Percentiles rank a stretch among this genome's conserved stretches.
phyloP scores from a whole-genome alignment of 1,140 invertebrate genomes.

The Drosophila sulfurigaster region DNA sequence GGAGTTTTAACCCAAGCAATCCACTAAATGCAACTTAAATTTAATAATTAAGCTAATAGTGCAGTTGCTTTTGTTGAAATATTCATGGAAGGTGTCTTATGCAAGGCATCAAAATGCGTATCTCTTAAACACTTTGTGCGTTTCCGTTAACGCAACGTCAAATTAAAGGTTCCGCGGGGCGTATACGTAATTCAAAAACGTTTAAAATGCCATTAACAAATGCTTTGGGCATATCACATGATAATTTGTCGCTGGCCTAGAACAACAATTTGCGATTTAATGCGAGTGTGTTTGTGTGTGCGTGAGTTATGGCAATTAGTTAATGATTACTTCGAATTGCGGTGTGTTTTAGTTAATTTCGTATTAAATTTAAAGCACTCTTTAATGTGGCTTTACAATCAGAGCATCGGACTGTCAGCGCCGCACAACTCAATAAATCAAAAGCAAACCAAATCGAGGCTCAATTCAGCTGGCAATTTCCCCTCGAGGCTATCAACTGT shows the following conservation, averaged over 20 bases:
- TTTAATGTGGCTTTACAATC: conserved; percentile 12
- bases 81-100: neutral
- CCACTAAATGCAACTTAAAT: neutral
- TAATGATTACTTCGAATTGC: conserved; percentile 29
- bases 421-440: conserved; percentile 46
- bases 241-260: conserved; percentile 50
- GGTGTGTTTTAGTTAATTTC: neutral
- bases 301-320: conserved; percentile 40
- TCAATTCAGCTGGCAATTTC: conserved; percentile 18
- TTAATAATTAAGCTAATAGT: neutral
- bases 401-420: conserved; percentile 15
- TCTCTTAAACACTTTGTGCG: neutral
- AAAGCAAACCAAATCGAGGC: conserved; percentile 12
- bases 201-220: conserved; percentile 80
- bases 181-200: conserved; percentile 76
- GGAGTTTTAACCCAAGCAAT: conserved; percentile 1
- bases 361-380: conserved; percentile 25
- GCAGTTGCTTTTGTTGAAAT: conserved; percentile 5
- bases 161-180: conserved; percentile 58
- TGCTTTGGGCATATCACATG: conserved; percentile 58
- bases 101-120: too few species aligned
- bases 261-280: neutral
- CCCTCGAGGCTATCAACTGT: conserved; percentile 28
- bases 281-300: conserved; percentile 13
- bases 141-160: conserved; percentile 5